Conservation (phyloP, 23 tunicate species). For the Trididemnum nubilum region DNA sequence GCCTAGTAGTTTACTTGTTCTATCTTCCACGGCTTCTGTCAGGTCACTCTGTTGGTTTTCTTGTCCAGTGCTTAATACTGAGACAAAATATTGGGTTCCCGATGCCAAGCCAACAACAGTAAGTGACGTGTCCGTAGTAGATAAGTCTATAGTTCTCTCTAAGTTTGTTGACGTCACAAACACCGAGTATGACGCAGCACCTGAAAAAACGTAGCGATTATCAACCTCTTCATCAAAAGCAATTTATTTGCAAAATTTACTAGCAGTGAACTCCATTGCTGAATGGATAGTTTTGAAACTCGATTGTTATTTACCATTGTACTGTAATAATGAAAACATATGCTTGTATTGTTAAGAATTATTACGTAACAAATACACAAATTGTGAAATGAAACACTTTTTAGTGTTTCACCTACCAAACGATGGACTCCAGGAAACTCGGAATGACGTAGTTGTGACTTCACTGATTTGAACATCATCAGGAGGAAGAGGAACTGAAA, state of each 20-base stretch:
- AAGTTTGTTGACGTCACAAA: background rate
- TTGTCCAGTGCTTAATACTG: slow-evolving; percentile 42
- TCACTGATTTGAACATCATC: slow-evolving; percentile 23
- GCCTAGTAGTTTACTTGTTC: slow-evolving; percentile 77
- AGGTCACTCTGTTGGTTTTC: slow-evolving; percentile 36
- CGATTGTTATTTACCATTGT: no score
- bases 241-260: no score
- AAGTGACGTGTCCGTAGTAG: slow-evolving; percentile 14
- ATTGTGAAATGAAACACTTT: no score
- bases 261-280: no score
- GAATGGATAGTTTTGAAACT: no score
- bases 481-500: slow-evolving; percentile 47
- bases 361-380: no score
- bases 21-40: slow-evolving; percentile 34
- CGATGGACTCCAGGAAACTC: slow-evolving; percentile 19
- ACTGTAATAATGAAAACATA: no score
- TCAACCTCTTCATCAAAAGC: no score
- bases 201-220: slow-evolving; percentile 27
- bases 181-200: slow-evolving; percentile 42
- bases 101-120: slow-evolving; percentile 28
- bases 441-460: slow-evolving; percentile 35
- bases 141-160: background rate
- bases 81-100: slow-evolving; percentile 51
- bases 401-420: slow-evolving; percentile 38
- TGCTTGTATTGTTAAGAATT: no score